These are phyloP conservation scores for Carcina quercana DNA, from an alignment of 2,888 invertebrate genomes.

Conservation along the genomic window DNA sequence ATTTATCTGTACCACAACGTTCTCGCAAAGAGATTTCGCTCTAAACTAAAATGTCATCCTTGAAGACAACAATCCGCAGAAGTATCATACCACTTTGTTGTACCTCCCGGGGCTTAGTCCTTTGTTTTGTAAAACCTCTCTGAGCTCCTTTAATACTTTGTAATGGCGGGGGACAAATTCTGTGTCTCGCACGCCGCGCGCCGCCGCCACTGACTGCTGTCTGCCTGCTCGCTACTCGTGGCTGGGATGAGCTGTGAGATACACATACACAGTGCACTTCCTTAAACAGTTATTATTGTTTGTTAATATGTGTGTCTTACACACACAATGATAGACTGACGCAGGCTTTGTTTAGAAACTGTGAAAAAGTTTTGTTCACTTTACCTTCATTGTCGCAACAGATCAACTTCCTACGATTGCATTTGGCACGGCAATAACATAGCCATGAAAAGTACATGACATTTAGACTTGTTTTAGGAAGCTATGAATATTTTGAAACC, in stretches of 20 bases:
- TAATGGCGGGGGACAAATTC: constrained; percentile 52
- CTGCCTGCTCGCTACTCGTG: constrained; percentile 5
- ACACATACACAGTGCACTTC: no score
- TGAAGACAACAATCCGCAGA: constrained; percentile 42
- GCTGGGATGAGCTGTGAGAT: constrained; percentile 11
- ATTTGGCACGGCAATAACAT: no score
- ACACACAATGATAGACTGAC: no score
- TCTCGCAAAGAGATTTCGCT: constrained; percentile 40
- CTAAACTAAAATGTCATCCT: constrained; percentile 52
- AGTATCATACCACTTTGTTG: constrained; percentile 59
- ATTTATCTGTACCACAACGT: constrained; percentile 9
- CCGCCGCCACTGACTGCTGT: constrained; percentile 28
- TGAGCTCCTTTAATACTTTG: constrained; percentile 58
- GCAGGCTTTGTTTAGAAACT: no score
- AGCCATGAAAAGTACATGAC: no score
- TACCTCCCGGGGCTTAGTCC: constrained; percentile 50
- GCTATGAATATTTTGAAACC: no score
- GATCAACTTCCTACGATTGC: no score
- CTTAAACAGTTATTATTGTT: no score
- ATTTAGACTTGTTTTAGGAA: no score
- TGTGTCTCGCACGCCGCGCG: constrained; percentile 34
- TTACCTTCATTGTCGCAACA: no score
- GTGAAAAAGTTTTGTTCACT: no score
- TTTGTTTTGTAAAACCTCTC: constrained; percentile 56
- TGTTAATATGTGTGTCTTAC: no score